Base-by-base conservation (phyloP, 2,797 vertebrate genomes). In the Gallirallus australis region DNA sequence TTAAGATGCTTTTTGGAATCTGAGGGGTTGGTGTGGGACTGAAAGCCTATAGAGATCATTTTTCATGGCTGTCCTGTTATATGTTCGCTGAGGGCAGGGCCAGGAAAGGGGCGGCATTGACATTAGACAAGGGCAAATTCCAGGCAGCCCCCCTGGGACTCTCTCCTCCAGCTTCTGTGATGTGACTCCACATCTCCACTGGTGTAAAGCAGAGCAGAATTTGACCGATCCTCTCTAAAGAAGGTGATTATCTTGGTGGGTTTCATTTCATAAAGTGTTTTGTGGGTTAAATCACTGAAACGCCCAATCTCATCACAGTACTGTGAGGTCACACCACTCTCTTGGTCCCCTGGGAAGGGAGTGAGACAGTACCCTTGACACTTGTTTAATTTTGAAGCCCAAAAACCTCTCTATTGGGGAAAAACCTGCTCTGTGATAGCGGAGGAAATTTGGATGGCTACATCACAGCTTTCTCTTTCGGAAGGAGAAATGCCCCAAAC, bases 101-200 rank as follows among this genome's bases (percentile, higher is more conserved):
- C 52, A 59, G 54, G n/a, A 79, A 95, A 79, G 11, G 37, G 20
- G 59, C 57, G 39, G 2, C 0, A 0, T 6, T 57, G 42, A 11
- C 42, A 63, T 57, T 42, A 70, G 33, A 40, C 30, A 86, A 76
- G 45, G 45, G 69, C 27, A 81, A 80, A 84, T 89, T 90, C 81
- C 78, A 45, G 73, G 33, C 16, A 30, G 75, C 60, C 42, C 30
- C 2, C 1, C 28, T 35, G 56, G 35, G 39, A 72, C 11, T 3
- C 18, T 73, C 20, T 87, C 31, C 18, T 79, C 56, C 6, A 12
- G 14, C 15, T 76, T 28, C 21, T 2, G 6, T 35, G 37, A 30
- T 7, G 4, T 9, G 35, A 60, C 6, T 87, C 39, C 64, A 70
- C 64, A 48, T 48, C 31, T 80, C 33, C 15, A 30, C 0, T 0